These are phyloP conservation scores for Amazona ochrocephala DNA, from an alignment of 2,797 vertebrate genomes.

Conservation along the genomic window DNA sequence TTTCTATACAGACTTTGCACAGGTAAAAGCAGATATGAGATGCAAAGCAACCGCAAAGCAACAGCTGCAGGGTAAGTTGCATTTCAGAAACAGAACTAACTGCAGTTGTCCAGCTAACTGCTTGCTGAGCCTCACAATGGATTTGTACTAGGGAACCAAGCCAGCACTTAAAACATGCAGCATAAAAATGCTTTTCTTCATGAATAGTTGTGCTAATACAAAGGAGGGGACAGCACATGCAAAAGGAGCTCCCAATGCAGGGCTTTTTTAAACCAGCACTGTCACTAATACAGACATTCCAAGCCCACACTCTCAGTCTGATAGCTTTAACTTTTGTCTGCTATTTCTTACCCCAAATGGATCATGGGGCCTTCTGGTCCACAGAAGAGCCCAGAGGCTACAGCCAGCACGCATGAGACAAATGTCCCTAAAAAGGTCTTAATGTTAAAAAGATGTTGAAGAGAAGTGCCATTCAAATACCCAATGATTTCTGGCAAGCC, in stretches of 20 bases:
- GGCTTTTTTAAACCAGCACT: background rate
- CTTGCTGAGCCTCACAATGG: background rate
- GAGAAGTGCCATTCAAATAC: constrained; percentile 61
- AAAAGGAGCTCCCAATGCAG: background rate
- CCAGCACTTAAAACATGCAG: background rate
- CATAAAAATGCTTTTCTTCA: background rate
- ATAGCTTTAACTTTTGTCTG: background rate
- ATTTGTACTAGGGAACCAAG: rapidly evolving
- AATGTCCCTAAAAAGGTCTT: constrained; percentile 58
- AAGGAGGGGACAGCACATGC: background rate
- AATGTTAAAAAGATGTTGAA: constrained; percentile 64
- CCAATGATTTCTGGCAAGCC: constrained; percentile 65
- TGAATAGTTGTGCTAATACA: background rate
- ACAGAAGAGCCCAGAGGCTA: constrained; percentile 60
- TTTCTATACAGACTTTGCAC: background rate
- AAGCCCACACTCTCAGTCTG: background rate
- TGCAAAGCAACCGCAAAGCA: background rate
- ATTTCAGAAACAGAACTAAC: background rate
- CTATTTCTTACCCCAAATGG: constrained; percentile 50
- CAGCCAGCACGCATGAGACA: constrained; percentile 53
- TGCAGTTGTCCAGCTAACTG: background rate
- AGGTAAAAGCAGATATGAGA: background rate
- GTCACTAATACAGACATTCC: background rate
- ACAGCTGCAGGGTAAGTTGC: background rate
- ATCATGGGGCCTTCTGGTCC: constrained; percentile 66